A percentile compares a stretch with the other conserved stretches of the same genome.
Evolutionary conservation across 2,888 invertebrate genomes (phyloP).

Genomic region (Liposcelis brunnea): DNA sequence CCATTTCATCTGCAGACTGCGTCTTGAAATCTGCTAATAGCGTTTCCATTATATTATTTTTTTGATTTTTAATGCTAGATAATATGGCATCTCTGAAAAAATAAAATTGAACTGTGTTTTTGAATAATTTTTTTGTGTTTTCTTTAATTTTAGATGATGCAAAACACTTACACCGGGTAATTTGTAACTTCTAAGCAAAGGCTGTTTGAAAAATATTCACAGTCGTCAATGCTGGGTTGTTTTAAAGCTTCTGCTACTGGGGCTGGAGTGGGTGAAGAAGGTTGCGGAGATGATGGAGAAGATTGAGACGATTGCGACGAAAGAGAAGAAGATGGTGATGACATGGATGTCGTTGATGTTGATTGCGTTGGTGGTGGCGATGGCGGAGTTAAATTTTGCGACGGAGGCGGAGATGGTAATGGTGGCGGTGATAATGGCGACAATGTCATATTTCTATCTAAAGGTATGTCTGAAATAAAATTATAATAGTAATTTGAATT

Average conservation of each 20-base stretch:
- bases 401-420: no score
- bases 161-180: conserved; percentile 53
- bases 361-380: no score
- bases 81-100: conserved; percentile 23
- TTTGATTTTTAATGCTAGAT: conserved; percentile 26
- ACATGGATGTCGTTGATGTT: no score
- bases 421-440: no score
- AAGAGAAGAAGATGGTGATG: no score
- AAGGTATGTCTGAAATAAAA: no score
- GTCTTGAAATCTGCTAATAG: conserved; percentile 44
- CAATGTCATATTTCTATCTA: no score
- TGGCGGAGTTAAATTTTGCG: no score
- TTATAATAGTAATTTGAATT: no score
- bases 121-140: no score
- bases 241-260: not conserved
- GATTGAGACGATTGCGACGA: no score
- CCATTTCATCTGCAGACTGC: conserved; percentile 30
- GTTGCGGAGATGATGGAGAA: not conserved
- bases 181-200: conserved; percentile 54
- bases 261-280: conserved; percentile 10
- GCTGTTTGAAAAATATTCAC: conserved; percentile 40
- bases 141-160: no score
- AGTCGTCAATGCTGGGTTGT: conserved; percentile 11
- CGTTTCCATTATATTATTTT: conserved; percentile 50
- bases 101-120: not conserved